A percentile compares a stretch with the other conserved stretches of the same genome.
These are phyloP conservation scores for Scaptodrosophila latifasciaeformis DNA, from an alignment of 2,888 invertebrate species.

Conservation along the genomic window DNA sequence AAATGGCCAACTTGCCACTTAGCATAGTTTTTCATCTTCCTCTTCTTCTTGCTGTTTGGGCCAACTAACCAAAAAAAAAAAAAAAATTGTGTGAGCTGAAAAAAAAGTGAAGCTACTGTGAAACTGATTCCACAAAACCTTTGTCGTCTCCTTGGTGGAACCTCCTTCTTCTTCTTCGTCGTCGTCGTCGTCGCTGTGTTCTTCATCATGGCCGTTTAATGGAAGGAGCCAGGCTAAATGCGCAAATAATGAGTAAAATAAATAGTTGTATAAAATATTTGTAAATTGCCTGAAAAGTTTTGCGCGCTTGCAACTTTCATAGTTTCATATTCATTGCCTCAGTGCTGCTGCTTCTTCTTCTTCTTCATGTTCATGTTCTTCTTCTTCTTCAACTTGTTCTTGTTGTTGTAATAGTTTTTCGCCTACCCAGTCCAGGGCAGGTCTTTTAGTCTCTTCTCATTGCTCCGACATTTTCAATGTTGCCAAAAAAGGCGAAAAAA, in stretches of 20 bases:
- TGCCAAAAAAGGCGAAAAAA: no score
- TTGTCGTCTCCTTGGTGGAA: no score
- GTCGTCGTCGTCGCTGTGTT: no score
- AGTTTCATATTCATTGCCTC: conserved; percentile 42
- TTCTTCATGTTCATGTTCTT: neutral
- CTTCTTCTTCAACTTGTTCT: neutral
- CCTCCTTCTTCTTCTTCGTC: neutral
- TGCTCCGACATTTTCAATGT: no score
- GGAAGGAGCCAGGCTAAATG: conserved; percentile 32
- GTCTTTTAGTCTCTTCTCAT: no score
- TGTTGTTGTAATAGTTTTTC: neutral
- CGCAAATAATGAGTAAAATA: conserved; percentile 46
- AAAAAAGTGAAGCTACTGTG: no score
- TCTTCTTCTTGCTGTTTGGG: no score
- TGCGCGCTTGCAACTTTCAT: conserved; percentile 38
- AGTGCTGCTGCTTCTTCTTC: neutral
- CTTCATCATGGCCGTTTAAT: neutral
- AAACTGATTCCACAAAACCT: no score
- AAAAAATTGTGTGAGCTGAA: neutral
- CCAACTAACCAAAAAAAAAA: no score
- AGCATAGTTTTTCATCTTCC: no score
- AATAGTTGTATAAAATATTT: conserved; percentile 47
- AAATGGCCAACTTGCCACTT: no score
- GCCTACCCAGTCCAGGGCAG: neutral
- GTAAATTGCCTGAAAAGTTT: conserved; percentile 43